Evolutionary conservation across 2,888 invertebrate genomes (phyloP).

Genomic region (Drosophila merina): DNA sequence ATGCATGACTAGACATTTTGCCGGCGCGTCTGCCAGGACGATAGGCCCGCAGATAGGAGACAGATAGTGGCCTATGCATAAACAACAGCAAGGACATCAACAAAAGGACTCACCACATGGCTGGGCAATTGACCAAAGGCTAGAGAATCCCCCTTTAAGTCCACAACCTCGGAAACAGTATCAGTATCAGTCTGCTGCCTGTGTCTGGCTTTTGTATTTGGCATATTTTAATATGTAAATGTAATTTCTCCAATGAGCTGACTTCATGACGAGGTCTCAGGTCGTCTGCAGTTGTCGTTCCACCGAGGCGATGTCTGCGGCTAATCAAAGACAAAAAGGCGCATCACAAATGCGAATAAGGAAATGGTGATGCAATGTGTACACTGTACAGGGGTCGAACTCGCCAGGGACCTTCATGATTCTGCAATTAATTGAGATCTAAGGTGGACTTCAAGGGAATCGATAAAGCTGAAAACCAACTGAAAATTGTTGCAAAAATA

Average conservation of each 20-base stretch:
- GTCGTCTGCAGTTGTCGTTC: constrained; percentile 13
- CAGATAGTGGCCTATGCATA: constrained; percentile 64
- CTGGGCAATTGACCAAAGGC: constrained; percentile 70
- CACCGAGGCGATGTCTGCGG: constrained; percentile 50
- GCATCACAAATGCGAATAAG: constrained; percentile 23
- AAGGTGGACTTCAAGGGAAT: background rate
- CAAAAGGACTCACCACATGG: constrained; percentile 59
- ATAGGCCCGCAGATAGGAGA: constrained; percentile 28
- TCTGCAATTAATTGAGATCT: background rate
- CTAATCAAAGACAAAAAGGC: constrained; percentile 73
- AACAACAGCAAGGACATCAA: constrained; percentile 56
- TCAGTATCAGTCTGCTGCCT: constrained; percentile 13
- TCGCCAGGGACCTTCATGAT: background rate
- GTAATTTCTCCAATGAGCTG: constrained; percentile 77
- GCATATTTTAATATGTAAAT: constrained; percentile 80
- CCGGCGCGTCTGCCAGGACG: constrained; percentile 50
- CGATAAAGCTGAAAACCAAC: background rate
- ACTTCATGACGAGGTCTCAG: constrained; percentile 30
- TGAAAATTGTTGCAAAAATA: too few species aligned
- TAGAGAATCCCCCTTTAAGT: constrained; percentile 10
- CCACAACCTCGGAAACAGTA: constrained; percentile 6
- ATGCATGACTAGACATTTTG: constrained; percentile 67
- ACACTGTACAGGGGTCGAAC: constrained; percentile 22
- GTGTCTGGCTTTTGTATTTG: constrained; percentile 52
- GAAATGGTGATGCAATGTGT: constrained; percentile 20